Conservation (phyloP, 2,888 invertebrate genomes). For the Notodonta ziczac region DNA sequence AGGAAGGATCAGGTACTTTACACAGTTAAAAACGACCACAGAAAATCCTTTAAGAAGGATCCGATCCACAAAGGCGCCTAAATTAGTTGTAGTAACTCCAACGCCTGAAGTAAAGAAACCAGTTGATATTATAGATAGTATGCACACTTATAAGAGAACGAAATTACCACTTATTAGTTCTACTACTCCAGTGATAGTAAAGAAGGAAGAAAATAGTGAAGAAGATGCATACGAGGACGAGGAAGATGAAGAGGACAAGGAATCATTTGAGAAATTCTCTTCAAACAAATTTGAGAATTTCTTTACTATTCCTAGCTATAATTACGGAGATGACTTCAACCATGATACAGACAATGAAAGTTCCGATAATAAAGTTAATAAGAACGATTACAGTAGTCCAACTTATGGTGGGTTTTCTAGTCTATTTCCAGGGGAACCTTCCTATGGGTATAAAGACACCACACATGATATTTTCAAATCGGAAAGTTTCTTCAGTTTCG, state of each 20-base stretch:
- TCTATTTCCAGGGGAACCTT: slow-evolving; percentile 61
- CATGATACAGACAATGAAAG: slow-evolving; percentile 53
- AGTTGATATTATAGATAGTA: slow-evolving; percentile 70
- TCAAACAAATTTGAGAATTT: slow-evolving; percentile 82
- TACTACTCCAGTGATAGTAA: slow-evolving; percentile 48
- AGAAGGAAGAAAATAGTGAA: slow-evolving; percentile 43
- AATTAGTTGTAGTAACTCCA: slow-evolving; percentile 71
- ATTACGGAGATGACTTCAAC: slow-evolving; percentile 60
- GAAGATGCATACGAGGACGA: slow-evolving; percentile 55
- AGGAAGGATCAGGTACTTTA: slow-evolving; percentile 68
- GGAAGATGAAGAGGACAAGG: slow-evolving; percentile 60
- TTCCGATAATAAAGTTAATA: slow-evolving; percentile 58
- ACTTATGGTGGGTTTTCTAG: slow-evolving; percentile 66
- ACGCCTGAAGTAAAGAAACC: slow-evolving; percentile 72
- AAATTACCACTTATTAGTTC: slow-evolving; percentile 60
- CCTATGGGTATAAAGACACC: slow-evolving; percentile 54
- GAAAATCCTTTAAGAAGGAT: slow-evolving; percentile 52
- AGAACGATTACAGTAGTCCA: slow-evolving; percentile 61
- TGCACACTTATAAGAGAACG: slow-evolving; percentile 68
- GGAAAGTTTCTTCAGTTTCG: slow-evolving; percentile 69
- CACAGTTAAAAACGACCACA: slow-evolving; percentile 60
- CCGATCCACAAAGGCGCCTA: slow-evolving; percentile 55
- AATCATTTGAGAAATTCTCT: slow-evolving; percentile 73
- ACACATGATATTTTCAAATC: slow-evolving; percentile 64
- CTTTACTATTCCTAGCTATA: slow-evolving; percentile 76